phyloP scores from a whole-genome alignment of 2,113 vertebrate genomes.

The Fulmarus glacialis region DNA sequence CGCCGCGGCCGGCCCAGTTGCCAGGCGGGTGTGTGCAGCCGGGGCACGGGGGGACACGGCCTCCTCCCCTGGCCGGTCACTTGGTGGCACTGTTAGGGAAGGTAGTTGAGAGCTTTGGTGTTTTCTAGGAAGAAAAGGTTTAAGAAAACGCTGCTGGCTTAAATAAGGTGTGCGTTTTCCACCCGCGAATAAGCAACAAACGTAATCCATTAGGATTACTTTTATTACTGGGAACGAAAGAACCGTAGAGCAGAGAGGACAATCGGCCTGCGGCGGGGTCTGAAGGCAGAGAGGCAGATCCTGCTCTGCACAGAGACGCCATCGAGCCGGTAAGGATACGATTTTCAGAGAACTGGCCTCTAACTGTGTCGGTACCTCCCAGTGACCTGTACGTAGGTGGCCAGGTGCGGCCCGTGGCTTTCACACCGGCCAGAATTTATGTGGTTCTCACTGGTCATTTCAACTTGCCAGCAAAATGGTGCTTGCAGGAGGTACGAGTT shows the following conservation, averaged over 20 bases:
- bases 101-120: not conserved
- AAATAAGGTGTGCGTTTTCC: not conserved
- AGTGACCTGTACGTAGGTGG: rapidly evolving
- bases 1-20: no score
- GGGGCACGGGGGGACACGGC: not conserved
- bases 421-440: rapidly evolving
- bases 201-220: not conserved
- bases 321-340: rapidly evolving
- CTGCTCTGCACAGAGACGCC: no score
- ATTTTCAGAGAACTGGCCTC: not conserved
- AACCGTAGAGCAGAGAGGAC: not conserved
- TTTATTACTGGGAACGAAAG: not conserved
- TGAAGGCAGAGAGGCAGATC: not conserved
- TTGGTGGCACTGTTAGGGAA: conserved; percentile 3
- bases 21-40: not conserved
- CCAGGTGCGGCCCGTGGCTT: not conserved
- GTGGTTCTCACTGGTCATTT: no score
- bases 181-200: no score
- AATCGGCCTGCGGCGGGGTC: rapidly evolving
- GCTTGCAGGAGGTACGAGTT: not conserved
- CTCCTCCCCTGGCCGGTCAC: not conserved
- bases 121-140: not conserved
- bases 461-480: not conserved
- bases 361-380: rapidly evolving
- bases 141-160: not conserved